Base-by-base conservation (phyloP, 53 echinoderm and acorn worm species). In the Zoroaster sp. region DNA sequence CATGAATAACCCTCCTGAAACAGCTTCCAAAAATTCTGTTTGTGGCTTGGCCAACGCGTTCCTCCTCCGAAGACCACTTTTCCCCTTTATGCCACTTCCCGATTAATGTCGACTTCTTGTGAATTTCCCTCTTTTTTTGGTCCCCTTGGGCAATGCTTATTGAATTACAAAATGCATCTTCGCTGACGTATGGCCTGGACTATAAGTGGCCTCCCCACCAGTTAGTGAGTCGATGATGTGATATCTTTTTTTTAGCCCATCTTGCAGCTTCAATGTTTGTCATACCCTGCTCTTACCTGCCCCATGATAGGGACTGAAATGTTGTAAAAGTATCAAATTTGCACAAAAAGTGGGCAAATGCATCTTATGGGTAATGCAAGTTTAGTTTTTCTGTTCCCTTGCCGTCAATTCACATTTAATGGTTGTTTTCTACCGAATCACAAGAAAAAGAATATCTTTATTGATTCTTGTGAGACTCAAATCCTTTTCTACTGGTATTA, bases 31-130 rank as follows among this genome's bases (percentile, higher is more conserved):
- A 33, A 97, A 83, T 2, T 81, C 91, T 11, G 93, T 94, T 17
- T 44, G 66, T 2, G 98, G 98, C 83, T 76, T 65, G 14, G 98
- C 98, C 40, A 97, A 74, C 95, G 98, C 9, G 98, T 97, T 18
- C 98, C 98, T 59, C 98, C 97, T 13, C 95, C 98, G 80, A 97
- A 97, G 89, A 95, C 95, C 55, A 97, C 83, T 92, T 38, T 95
- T 87, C 39, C 83, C 41, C 4, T 87, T 90, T 9, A 97, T 53
- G 1, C 95, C 94, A 35, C 95, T 97, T 23, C 91, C 13, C 40
- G 6, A 97, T 32, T 37, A 97, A 73, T 6, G 94, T 95, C 31
- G 71, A 68, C 15, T 85, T 77, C 71, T 97, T 95, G 12, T 51
- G 77, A 15, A 93, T 85, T 36, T 72, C 75, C 95, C 95, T 95